Evolutionary conservation across 1,140 invertebrate species (phyloP).

Genomic region (Leguminivora glycinivorella): DNA sequence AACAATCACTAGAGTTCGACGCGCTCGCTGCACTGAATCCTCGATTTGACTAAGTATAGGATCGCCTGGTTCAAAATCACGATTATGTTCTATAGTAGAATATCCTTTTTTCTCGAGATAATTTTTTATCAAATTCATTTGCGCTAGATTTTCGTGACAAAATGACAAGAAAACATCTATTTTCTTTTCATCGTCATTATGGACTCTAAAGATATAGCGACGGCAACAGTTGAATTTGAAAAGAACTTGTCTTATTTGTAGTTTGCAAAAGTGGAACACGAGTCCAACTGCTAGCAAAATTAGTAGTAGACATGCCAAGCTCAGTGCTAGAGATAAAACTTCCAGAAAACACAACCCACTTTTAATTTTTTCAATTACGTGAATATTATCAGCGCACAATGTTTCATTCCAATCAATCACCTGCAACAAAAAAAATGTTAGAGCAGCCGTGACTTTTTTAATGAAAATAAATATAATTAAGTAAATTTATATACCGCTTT

Average conservation of each 20-base stretch:
- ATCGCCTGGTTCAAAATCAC: slow-evolving; percentile 88
- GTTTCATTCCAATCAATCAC: neutral
- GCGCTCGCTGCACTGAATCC: slow-evolving; percentile 86
- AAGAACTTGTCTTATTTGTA: neutral
- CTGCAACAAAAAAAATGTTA: neutral
- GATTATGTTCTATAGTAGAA: slow-evolving; percentile 83
- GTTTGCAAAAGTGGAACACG: neutral
- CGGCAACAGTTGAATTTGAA: neutral
- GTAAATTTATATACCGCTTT: neutral
- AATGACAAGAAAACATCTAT: slow-evolving; percentile 94
- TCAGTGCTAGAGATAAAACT: neutral
- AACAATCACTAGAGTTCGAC: slow-evolving; percentile 88
- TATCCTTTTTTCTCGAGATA: slow-evolving; percentile 77
- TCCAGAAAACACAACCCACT: neutral
- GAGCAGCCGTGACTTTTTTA: too few relatives aligned
- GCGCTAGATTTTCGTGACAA: slow-evolving; percentile 88
- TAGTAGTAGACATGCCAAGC: neutral
- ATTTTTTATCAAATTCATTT: slow-evolving; percentile 70
- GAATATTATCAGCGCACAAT: neutral
- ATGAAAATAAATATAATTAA: too few relatives aligned
- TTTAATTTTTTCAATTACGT: neutral
- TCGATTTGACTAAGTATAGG: slow-evolving; percentile 88
- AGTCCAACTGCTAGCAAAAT: neutral
- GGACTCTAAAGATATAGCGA: neutral
- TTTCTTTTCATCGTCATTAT: neutral